Base-by-base conservation (phyloP, 2,113 vertebrate genomes). In the Bungarus multicinctus region DNA sequence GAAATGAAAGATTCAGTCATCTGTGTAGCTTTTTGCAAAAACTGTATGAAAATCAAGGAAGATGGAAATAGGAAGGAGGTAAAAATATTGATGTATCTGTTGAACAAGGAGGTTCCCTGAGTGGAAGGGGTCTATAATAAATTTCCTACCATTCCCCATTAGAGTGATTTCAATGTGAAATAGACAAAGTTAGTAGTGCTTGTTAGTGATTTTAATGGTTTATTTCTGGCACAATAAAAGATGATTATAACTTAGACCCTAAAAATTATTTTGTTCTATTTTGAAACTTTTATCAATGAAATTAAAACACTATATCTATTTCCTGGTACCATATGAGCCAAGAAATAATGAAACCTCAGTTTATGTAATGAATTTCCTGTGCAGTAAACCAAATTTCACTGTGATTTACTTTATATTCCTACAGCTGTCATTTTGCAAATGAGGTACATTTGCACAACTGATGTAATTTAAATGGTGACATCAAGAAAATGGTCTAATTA, bases 1-100 rank as follows among this genome's bases (percentile, higher is more conserved):
- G 2, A 50, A 85, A 93, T 86, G 18, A 93, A 94, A 94, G 87
- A 45, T 93, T 47, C 55, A 90, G 30, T 74, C 87, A 93, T 93
- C 11, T 95, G 85, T n/a, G 5, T 11, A 1, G 90, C 91, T 95
- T 95, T 91, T 93, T 43, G 3, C 39, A 58, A 30, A 55, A 85
- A 94, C 16, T 12, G 34, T 81, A 39, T 81, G 18, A 18, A n/a
- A 93, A 94, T 90, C 8, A 93, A 92, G 57, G 52, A 45, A 30
- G 1, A 10, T 52, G 2, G 45, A 93, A 94, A 94, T 64, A 20
- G 55, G 25, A 94, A 93, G 86, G 22, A 85, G 45, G 5, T 30
- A 43, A 87, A 92, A 34, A 89, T 20, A 0, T 60, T 93, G 45
- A 85, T 55, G 43, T 2, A 9, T 60, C 30, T 22, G 14, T 69